Percentiles rank a stretch among this genome's conserved stretches.
Evolutionary conservation across 1,140 invertebrate genomes (phyloP).

Genomic region (Lucilia sericata): DNA sequence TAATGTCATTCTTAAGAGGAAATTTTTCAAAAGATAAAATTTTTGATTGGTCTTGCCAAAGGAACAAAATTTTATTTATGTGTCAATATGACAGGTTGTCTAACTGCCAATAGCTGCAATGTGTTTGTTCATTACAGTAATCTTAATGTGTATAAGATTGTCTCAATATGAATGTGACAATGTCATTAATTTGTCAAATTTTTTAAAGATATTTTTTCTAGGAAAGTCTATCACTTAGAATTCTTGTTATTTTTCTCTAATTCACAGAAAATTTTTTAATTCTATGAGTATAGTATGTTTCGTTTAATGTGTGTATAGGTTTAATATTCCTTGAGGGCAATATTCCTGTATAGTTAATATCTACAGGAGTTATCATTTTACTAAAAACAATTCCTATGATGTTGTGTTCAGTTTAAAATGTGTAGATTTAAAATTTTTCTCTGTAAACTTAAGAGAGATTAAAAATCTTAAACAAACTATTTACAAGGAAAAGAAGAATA

Average conservation of each 20-base stretch:
- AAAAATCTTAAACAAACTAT: no score
- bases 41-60: neutral
- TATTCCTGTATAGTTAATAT: no score
- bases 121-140: no score
- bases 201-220: neutral
- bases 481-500: no score
- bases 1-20: neutral
- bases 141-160: neutral
- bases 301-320: neutral
- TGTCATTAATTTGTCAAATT: slow-evolving; percentile 15
- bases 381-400: neutral
- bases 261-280: neutral
- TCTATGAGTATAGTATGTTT: neutral
- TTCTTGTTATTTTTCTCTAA: neutral
- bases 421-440: no score
- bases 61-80: neutral
- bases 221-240: neutral
- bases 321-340: neutral
- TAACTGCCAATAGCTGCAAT: neutral
- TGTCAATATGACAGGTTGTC: neutral
- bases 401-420: no score
- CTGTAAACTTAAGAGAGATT: no score
- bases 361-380: neutral
- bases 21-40: neutral
- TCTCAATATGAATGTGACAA: neutral